Conservation (phyloP, 2,113 vertebrate genomes). For the Clinocottus analis region DNA sequence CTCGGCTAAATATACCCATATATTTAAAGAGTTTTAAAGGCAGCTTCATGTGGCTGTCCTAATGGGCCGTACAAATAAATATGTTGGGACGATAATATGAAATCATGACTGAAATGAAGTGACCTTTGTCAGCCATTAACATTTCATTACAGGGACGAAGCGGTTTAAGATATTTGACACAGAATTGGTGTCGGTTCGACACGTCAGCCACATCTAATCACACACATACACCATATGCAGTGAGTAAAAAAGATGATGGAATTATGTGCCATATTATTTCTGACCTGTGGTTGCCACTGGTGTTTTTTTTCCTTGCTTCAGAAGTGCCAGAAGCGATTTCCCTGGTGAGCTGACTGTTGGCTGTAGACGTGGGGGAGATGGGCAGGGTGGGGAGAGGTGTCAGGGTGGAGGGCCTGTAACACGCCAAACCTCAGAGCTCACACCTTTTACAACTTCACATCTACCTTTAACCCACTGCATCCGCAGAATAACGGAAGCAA, state of each 20-base stretch:
- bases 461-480: constrained; percentile 39
- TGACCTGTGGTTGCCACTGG: background rate
- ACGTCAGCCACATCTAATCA: background rate
- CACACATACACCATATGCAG: background rate
- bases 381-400: constrained; percentile 62
- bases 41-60: background rate
- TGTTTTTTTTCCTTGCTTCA: constrained; percentile 5
- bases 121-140: background rate
- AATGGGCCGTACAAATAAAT: background rate
- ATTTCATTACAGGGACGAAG: too few species aligned
- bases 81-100: too few species aligned
- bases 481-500: background rate
- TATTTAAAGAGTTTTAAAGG: background rate
- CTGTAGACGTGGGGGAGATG: constrained; percentile 6
- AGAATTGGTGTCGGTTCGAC: background rate
- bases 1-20: background rate
- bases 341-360: constrained; percentile 11
- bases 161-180: background rate
- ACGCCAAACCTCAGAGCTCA: constrained; percentile 53
- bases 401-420: constrained; percentile 53
- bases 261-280: constrained; percentile 2
- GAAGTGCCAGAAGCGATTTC: constrained; percentile 42
- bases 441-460: constrained; percentile 46
- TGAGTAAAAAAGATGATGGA: constrained; percentile 17
- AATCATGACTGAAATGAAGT: background rate